These are phyloP conservation scores for Dysdera silvatica DNA, from an alignment of 1,140 invertebrate species.

Conservation along the genomic window DNA sequence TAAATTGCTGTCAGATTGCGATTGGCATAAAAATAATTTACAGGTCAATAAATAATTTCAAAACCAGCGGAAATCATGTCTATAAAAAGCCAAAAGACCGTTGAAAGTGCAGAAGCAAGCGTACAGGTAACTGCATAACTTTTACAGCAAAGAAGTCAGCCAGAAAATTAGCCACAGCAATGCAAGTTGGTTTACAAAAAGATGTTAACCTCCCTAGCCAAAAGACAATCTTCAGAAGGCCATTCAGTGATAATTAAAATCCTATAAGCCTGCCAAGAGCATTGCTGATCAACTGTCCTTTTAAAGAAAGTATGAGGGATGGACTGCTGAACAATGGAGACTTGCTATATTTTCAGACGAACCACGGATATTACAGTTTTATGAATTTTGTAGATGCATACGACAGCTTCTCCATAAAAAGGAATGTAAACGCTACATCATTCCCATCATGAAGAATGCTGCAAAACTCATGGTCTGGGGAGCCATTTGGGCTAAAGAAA, in stretches of 20 bases:
- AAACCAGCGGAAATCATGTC: no score
- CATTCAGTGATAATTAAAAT: no score
- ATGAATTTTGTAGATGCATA: background rate
- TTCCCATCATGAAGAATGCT: no score
- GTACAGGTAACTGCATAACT: background rate
- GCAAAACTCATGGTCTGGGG: no score
- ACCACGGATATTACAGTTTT: background rate
- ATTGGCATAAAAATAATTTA: no score
- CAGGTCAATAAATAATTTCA: no score
- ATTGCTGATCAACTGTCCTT: background rate
- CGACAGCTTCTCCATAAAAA: background rate
- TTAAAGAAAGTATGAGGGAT: background rate
- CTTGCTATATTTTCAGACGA: background rate
- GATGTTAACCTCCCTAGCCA: background rate
- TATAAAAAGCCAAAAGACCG: background rate
- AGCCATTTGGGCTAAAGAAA: no score
- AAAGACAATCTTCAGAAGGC: background rate
- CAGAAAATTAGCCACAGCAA: background rate
- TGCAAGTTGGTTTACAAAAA: background rate
- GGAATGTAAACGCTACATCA: background rate
- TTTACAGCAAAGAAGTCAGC: background rate
- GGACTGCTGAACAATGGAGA: background rate
- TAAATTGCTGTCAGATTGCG: no score
- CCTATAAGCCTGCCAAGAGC: no score
- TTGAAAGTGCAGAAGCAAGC: background rate